Base-by-base conservation (phyloP, 35 echinoderm and acorn worm genomes). In the Lytechinus variegatus region DNA sequence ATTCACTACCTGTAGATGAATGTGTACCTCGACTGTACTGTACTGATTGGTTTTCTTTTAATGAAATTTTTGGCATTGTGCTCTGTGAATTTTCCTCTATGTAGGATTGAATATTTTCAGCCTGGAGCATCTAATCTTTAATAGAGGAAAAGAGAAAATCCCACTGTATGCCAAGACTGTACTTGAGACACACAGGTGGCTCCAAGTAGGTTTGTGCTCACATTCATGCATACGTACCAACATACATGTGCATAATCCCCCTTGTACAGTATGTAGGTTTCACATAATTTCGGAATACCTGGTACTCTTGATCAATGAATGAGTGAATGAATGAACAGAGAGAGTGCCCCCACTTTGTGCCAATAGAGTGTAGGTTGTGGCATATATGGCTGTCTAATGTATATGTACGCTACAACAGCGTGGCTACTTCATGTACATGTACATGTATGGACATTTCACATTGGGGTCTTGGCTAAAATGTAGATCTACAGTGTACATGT, bases 331-430 rank as follows among this genome's bases (percentile, higher is more conserved):
- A 89, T 29, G 87, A 28, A 89, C 33, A 8, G 16, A 33, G 9
- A 44, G 14, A 19, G 66, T 79, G 66, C 66, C 66, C 66, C 66
- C 66, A 79, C 66, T 79, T 79, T 79, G 61, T 94, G 86, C 94
- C 27, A 4, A 2, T 86, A 52, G 55, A 54, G 52, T 94, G 56
- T 55, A 33, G 92, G 11, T 94, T n/a, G n/a, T 79, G 66, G 0
- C 66, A 24, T 7, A 79, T 24, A 16, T 79, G 66, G 19, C 19
- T 79, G 66, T 7, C 1, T n/a, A 24, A 24, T 79, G 66, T 79
- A 79, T 79, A 79, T 79, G 66, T 79, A 79, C 19, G n/a, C 33
- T 44, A 1, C 33, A 44, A 44, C 2, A 44, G 19, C 5, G 33
- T 79, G 66, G 66, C 4, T 5, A 0, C 9, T 10, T n/a, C n/a